Conservation (phyloP, 1,140 invertebrate species). For the Drosophila aff. region DNA sequence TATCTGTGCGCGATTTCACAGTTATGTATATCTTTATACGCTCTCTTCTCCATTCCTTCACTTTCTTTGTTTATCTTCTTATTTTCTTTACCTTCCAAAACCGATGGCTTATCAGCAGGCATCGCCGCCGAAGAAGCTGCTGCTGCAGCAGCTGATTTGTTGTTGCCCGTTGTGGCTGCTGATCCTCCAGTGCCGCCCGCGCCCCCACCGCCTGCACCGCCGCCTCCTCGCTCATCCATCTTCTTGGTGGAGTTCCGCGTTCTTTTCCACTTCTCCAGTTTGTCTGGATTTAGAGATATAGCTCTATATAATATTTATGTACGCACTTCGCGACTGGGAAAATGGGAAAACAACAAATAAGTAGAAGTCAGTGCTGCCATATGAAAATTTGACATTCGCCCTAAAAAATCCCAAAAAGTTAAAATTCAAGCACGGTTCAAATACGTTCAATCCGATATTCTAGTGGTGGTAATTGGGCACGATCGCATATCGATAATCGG, state of each 20-base stretch:
- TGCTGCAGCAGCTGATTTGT: conserved; percentile 47
- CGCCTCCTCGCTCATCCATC: conserved; percentile 67
- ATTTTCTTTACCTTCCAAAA: conserved; percentile 76
- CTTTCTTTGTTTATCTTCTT: conserved; percentile 15
- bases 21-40: not conserved
- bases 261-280: conserved; percentile 85
- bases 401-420: too few species aligned
- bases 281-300: conserved; percentile 29
- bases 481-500: too few species aligned
- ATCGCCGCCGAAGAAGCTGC: conserved; percentile 12
- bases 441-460: too few species aligned
- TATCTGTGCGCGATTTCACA: conserved; percentile 3
- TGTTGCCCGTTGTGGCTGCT: conserved; percentile 19
- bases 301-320: not conserved
- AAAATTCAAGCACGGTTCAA: too few species aligned
- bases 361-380: not conserved
- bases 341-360: conserved; percentile 6
- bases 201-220: conserved; percentile 7
- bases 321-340: conserved; percentile 15
- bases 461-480: too few species aligned
- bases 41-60: not conserved
- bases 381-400: not conserved
- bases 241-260: conserved; percentile 80
- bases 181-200: conserved; percentile 16
- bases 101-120: conserved; percentile 68